phyloP scores from a whole-genome alignment of 37 sponge, comb jelly and placozoan species.

The Crambe crambe region DNA sequence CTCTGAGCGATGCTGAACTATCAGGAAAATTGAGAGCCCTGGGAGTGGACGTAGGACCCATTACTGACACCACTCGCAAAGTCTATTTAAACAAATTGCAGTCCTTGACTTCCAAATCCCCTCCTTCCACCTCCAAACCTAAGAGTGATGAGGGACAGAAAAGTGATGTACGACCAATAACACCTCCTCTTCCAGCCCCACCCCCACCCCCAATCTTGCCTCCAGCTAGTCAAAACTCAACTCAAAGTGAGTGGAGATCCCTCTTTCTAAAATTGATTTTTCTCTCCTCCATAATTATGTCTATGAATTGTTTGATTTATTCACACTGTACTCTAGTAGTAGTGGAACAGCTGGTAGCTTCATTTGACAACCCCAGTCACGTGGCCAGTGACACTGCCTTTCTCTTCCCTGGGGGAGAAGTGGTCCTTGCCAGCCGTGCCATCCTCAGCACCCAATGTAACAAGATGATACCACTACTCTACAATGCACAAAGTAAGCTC shows the following conservation, averaged over 20 bases:
- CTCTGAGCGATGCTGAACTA: conserved; percentile 53
- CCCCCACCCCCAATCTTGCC: background rate
- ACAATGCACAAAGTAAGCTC: conserved; percentile 45
- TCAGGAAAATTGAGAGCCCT: conserved; percentile 15
- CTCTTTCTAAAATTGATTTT: too few species aligned
- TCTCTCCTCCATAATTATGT: too few species aligned
- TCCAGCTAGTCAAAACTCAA: too few species aligned
- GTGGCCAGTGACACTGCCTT: conserved; percentile 64
- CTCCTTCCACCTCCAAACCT: background rate
- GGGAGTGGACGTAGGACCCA: conserved; percentile 58
- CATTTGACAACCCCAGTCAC: conserved; percentile 41
- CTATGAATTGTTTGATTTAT: too few species aligned
- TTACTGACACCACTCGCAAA: conserved; percentile 56
- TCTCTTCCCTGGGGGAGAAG: conserved; percentile 41
- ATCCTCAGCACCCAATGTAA: conserved; percentile 45
- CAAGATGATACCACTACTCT: conserved; percentile 48
- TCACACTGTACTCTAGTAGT: background rate
- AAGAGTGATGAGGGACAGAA: background rate
- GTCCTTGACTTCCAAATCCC: background rate
- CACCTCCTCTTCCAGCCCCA: conserved; percentile 6
- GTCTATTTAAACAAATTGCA: conserved; percentile 40
- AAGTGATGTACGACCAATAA: background rate
- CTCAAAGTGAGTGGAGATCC: too few species aligned
- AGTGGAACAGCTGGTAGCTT: conserved; percentile 14
- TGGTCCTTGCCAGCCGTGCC: conserved; percentile 59